Evolutionary conservation across 2,113 vertebrate genomes (phyloP), one percentile per base, ranked within the genome.

Genomic region (Pelmatolapia mariae): DNA sequence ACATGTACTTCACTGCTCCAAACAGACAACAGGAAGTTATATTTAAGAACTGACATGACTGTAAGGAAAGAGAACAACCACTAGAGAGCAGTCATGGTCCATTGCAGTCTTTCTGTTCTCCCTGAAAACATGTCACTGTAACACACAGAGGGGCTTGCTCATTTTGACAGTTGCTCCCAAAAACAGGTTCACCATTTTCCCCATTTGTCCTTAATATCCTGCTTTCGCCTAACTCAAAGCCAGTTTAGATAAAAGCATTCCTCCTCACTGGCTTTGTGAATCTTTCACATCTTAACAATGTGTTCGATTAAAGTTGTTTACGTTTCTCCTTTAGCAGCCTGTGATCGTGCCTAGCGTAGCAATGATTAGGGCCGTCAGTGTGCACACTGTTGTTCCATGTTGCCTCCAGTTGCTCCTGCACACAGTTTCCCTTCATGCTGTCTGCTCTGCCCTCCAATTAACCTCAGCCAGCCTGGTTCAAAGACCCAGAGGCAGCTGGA

Each of bases 381-480:
- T 38, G 33, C 61, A 47, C 43, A 33, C 33, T 54, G 26, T 29
- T 79, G 38, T 81, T 47, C 50, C 7, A 52, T 40, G 33, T 83
- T 86, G 85, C 88, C 85, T 90, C 82, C 68, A 90, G 92, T 83
- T 83, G 76, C 61, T 79, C 73, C 78, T 81, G 53, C 66, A 90
- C 84, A 89, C 87, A 88, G 45, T 80, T 83, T 83, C 29, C 81
- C 83, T 68, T 87, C 87, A 81, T 66, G 84, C 82, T 84, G 82
- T 80, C 73, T 90, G 79, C 43, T 87, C 76, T 92, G 90, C 89
- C 89, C 86, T 91, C 87, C 89, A 94, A 95, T 95, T 96, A 94
- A 87, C 80, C 86, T 84, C 57, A 80, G 45, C 83, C 73, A 90
- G 63, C 73, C 86, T 43, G 82, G 82, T 89, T 92, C 91, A 94